These are phyloP conservation scores for Porites rus DNA, from an alignment of 92 coral and sea anemone genomes.

Conservation along the genomic window DNA sequence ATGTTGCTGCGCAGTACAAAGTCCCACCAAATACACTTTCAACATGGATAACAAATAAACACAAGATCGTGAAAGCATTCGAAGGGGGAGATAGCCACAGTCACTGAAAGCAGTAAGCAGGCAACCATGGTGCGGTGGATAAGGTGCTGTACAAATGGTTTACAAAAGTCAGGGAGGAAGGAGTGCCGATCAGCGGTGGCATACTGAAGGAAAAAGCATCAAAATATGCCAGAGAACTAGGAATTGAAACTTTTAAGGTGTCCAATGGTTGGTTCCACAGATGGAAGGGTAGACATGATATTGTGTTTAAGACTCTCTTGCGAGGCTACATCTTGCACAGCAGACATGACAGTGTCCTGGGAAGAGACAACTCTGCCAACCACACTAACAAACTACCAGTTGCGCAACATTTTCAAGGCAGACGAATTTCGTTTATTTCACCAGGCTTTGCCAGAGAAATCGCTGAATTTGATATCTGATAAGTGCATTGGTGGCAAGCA, in stretches of 20 bases:
- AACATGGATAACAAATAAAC: conserved; percentile 54
- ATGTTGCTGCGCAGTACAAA: conserved; percentile 60
- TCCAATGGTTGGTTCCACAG: conserved; percentile 18
- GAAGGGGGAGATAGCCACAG: conserved; percentile 49
- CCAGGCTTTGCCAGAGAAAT: conserved; percentile 55
- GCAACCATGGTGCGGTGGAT: conserved; percentile 53
- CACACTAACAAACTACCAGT: conserved; percentile 49
- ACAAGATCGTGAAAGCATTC: conserved; percentile 59
- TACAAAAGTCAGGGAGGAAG: conserved; percentile 64
- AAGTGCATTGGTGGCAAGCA: conserved; percentile 52
- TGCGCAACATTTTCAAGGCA: conserved; percentile 59
- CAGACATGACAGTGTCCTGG: conserved; percentile 56
- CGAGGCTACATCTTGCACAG: conserved; percentile 53
- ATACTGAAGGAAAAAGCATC: conserved; percentile 55
- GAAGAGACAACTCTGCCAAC: conserved; percentile 59
- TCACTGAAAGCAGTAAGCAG: conserved; percentile 41
- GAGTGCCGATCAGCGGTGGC: conserved; percentile 55
- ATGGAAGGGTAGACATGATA: conserved; percentile 49
- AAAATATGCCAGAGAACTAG: conserved; percentile 65
- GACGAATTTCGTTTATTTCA: conserved; percentile 59
- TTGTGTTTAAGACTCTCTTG: conserved; percentile 58
- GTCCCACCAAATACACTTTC: conserved; percentile 59
- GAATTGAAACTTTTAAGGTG: background rate
- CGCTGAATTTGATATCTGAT: conserved; percentile 49
- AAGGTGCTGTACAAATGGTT: conserved; percentile 64